Base-by-base conservation (phyloP, 2,888 invertebrate species). In the Melieria picta region DNA sequence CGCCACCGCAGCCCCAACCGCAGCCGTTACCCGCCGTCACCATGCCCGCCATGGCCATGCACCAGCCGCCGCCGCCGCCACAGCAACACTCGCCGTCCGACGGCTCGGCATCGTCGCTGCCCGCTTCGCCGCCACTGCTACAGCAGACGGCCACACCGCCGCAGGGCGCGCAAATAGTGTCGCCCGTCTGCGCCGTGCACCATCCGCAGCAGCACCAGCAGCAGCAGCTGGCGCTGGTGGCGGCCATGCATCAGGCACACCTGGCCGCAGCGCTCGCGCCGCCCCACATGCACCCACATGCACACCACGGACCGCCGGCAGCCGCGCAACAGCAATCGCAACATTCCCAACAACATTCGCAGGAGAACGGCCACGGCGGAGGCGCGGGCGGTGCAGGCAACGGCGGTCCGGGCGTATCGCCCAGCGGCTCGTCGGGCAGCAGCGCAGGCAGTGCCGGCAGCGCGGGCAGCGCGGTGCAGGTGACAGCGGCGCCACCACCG, bases 111-210 rank as follows among this genome's bases (percentile, higher is more conserved):
- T 77, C 81, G 63, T 82, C 86, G 60, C 72, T 84, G 76, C 83
- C 86, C 61, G 77, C 83, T 65, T 85, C 85, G 65, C 85, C 86
- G 65, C 86, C 86, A 61, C 77, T 85, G 74, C 75, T 85, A 72
- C 83, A 84, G 72, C 85, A 85, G 73, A 78, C 84, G 66, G 77
- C 81, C 60, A 78, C 83, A 57, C 83, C 84, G 66, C 84, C 84
- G 43, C 85, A 83, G 72, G 83, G 83, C 52, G 83, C 83, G 45
- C 83, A 85, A 75, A 77, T 85, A 68, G 83, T 84, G 72, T 84
- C 84, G 69, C 78, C 80, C 67, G 81, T 83, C n/a, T 85, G 86
- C 75, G 86, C 81, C 6, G 76, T 81, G 5, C 81, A 81, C 72
- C 81, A 81, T 76, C 80, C 81, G 65, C 81, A 81, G 61, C 81